Base-by-base conservation (phyloP, 2,888 invertebrate species). In the Thecophora atra region DNA sequence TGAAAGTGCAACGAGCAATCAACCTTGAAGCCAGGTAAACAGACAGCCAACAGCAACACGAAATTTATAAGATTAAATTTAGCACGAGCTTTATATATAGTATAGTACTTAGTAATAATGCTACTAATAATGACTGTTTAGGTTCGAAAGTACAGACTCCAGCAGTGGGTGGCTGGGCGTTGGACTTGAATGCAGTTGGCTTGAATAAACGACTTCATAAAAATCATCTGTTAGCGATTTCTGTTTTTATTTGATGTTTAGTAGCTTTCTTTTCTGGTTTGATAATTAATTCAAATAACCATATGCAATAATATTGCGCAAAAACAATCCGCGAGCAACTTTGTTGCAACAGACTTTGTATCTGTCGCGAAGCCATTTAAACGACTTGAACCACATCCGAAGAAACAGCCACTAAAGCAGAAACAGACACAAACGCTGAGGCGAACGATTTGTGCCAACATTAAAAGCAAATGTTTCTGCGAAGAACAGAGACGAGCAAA, bases 321-420 rank as follows among this genome's bases (percentile, higher is more conserved):
- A 60, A 60, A 28, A n/a, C 28, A 60, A 11, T 15, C 15, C 19
- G 30, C 7, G 37, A 28, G 3, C 30, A 26, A 21, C 37, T 19
- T 37, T 30, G 54, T 67, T 67, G 52, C 52, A 67, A 37, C 52
- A 54, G 54, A 67, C 54, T 67, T 67, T 19, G 37, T 67, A 67
- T 67, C 66, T 54, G 66, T 30, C 66, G 54, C 30, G n/a, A 67
- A 67, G 52, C 3, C 54, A 44, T 30, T 67, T 67, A 67, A 67
- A 54, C 54, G 54, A 54, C n/a, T n/a, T 19, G 28, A 15, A 17
- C 28, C 28, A 52, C 52, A 21, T 28, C 21, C 30, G 30, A 21
- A n/a, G 42, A 37, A 63, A 63, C 37, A 64, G 21, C 42, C 17
- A 21, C 8, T 1, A 24, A 44, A 52, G 52, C 15, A 15, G 62